Evolutionary conservation across 92 coral and sea anemone species (phyloP), one percentile per base, ranked within the genome.

Genomic region (Zoanthus sansibaricus): DNA sequence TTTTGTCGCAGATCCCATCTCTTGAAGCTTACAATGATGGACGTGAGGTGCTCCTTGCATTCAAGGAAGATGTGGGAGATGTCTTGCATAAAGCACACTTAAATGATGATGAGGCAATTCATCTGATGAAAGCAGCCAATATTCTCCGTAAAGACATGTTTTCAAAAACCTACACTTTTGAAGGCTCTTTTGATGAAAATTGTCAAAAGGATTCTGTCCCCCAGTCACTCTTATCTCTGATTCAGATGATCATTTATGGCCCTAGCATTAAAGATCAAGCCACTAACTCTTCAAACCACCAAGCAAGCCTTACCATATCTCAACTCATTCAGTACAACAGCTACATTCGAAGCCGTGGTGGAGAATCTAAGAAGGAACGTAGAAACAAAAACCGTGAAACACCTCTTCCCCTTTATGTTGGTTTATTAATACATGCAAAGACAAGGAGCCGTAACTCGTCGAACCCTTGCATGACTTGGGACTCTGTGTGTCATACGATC

Each of bases 261-360:
- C 94, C 90, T 15, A 89, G 83, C 83, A 89, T 89, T 76, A 79
- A 85, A 70, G 76, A 72, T 69, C 94, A 89, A 86, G 86, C 76
- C 16, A 89, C 76, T 62, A 88, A 76, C 89, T 77, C 72, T 72
- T 72, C 83, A 42, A 72, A 83, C 52, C 21, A 56, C 51, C 92
- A 92, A 86, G 83, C 94, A 72, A 73, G 77, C 42, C 92, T 89
- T 47, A 89, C 79, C 82, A 89, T 92, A 59, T 85, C 94, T 71
- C 92, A 91, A 76, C 62, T 88, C 58, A 71, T 91, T 61, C 94
- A 92, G 55, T 92, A 86, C 83, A 89, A 91, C 87, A 87, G 55
- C 76, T 67, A 77, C 61, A 10, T 33, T 44, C 86, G 89, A 20
- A 88, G 89, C 32, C 87, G 92, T 11, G 88, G 87, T 32, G 86